Evolutionary conservation across 2,113 vertebrate species (phyloP).

Genomic region (Sinosuthora webbiana): DNA sequence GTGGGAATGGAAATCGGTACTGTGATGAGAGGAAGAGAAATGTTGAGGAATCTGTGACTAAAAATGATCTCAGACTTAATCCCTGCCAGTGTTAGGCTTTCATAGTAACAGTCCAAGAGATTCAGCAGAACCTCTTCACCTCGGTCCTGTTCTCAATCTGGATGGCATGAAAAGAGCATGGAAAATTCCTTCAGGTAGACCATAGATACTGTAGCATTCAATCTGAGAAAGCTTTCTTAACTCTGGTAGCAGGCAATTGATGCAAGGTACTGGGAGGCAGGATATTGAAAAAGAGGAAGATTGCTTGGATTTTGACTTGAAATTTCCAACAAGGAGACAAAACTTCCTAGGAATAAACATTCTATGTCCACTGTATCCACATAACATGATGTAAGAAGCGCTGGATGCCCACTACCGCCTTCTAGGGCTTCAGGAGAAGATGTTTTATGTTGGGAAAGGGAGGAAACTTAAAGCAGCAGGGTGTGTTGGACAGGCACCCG

Average conservation of each 20-base stretch:
- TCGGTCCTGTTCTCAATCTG: fast-evolving
- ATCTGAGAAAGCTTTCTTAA: not conserved
- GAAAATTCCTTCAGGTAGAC: not conserved
- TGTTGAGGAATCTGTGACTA: not conserved
- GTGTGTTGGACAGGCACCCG: fast-evolving
- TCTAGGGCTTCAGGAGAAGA: not conserved
- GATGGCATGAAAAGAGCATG: not conserved
- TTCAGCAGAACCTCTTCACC: not conserved
- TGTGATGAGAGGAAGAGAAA: not conserved
- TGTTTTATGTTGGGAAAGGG: not conserved
- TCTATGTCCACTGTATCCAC: not conserved
- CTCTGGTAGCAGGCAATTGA: not conserved
- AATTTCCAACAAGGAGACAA: not conserved
- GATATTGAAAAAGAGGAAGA: not conserved
- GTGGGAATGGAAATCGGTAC: not conserved
- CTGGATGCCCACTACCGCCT: not conserved
- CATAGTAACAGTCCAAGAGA: not conserved
- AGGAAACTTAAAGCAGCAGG: not conserved
- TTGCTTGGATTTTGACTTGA: not conserved
- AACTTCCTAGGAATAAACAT: not conserved
- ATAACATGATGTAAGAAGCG: fast-evolving
- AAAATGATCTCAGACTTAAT: not conserved
- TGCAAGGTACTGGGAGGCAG: not conserved
- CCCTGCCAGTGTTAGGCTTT: not conserved
- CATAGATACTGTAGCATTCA: not conserved